phyloP scores from a whole-genome alignment of 2,797 vertebrate species.

The Lagocephalus sceleratus region DNA sequence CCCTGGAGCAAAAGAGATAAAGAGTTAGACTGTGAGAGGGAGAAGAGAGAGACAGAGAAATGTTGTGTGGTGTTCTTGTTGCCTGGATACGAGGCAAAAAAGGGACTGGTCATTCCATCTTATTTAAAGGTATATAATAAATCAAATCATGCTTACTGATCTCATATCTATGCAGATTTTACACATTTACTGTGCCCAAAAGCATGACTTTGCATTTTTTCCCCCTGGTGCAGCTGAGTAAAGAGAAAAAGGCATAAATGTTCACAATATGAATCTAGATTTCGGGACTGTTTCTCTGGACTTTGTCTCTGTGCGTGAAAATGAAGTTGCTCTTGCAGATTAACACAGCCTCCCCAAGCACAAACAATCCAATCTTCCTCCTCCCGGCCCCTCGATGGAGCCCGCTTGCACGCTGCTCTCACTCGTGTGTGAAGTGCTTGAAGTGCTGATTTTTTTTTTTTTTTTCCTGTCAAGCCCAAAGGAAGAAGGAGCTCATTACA shows the following conservation, averaged over 20 bases:
- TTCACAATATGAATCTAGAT: not conserved
- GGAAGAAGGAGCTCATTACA: constrained; percentile 68
- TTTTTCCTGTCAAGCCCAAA: constrained; percentile 52
- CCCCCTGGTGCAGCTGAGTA: not conserved
- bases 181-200: not conserved
- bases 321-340: constrained; percentile 36
- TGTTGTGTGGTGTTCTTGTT: constrained; percentile 60
- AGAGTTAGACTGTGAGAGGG: not conserved
- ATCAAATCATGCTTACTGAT: constrained; percentile 32
- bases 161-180: not conserved
- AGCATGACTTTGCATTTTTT: not conserved
- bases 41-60: constrained; percentile 29
- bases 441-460: constrained; percentile 50
- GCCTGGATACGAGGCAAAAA: constrained; percentile 65
- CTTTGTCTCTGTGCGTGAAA: constrained; percentile 17
- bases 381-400: constrained; percentile 18
- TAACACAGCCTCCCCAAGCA: constrained; percentile 49
- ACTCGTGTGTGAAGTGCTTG: constrained; percentile 53
- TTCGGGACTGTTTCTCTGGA: constrained; percentile 2
- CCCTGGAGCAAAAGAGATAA: constrained; percentile 21
- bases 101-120: constrained; percentile 35
- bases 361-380: constrained; percentile 39
- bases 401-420: constrained; percentile 37
- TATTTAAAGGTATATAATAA: constrained; percentile 41
- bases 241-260: not conserved